Conservation (phyloP, 2,797 vertebrate genomes). For the Fundulus diaphanus region DNA sequence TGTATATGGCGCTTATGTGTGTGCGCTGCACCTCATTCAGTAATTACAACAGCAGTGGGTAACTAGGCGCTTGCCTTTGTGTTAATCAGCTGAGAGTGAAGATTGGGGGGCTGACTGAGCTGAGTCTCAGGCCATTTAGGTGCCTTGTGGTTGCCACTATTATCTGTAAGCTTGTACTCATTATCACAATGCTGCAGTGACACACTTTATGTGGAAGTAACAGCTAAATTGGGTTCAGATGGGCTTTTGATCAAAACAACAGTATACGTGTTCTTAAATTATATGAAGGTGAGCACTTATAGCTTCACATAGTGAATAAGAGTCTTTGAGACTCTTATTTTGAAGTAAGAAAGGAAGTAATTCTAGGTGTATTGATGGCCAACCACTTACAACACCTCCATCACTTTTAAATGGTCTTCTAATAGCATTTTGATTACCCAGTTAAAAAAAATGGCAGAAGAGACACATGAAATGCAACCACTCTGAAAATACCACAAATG, state of each 20-base stretch:
- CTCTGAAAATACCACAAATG: background rate
- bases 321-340: background rate
- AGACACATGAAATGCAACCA: background rate
- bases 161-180: constrained; percentile 64
- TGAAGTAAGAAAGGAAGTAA: background rate
- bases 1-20: constrained; percentile 21
- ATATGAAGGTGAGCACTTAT: background rate
- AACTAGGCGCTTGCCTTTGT: constrained; percentile 74
- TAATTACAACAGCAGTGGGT: constrained; percentile 72
- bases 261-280: background rate
- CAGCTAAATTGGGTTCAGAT: constrained; percentile 33
- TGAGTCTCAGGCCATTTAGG: constrained; percentile 58
- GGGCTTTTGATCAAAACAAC: constrained; percentile 8
- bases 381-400: background rate
- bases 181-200: constrained; percentile 29
- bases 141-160: constrained; percentile 53
- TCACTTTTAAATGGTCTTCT: background rate
- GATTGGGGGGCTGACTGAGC: constrained; percentile 67
- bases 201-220: constrained; percentile 30
- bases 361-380: background rate
- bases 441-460: background rate
- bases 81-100: constrained; percentile 76
- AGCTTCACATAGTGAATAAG: constrained; percentile 1
- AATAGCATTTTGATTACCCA: background rate
- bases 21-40: constrained; percentile 20